Evolutionary conservation across 2,113 vertebrate genomes (phyloP), one percentile per base, ranked within the genome.

Genomic region (Toxotes jaculatrix): DNA sequence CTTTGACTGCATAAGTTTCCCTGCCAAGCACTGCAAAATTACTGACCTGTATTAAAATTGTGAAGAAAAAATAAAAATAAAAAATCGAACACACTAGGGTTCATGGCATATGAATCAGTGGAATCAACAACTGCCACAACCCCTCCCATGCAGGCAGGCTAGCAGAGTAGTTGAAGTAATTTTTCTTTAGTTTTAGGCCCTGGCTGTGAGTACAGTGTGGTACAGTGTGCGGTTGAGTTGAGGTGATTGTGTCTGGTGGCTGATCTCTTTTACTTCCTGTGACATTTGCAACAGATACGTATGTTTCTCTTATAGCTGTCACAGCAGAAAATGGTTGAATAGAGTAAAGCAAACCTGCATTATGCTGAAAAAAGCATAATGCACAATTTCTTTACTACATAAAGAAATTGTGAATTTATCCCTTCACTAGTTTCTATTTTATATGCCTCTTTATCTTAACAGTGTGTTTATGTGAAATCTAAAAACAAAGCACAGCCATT

Each of bases 211-310:
- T 53, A 45, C 61, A 61, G 55, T 23, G 9, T n/a, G 7, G 14
- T 0, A 42, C 60, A 79, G 80, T 53, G 47, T 72, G 57, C 57
- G 31, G 82, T 31, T 82, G 65, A 84, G 36, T 4, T 77, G 86
- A 90, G 82, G 75, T 87, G 87, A 88, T 73, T 65, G 59, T 74
- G 72, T 86, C 66, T 78, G 68, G 56, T 59, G 81, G 79, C 69
- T 78, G 80, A 82, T 80, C 55, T 80, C 38, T 74, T 53, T 64
- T 5, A 17, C 31, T 23, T 60, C 12, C 60, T 27, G 59, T 77
- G 62, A 87, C 72, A 1, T 83, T 84, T 74, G 75, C 49, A 78
- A 78, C 60, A 74, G 38, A 23, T 17, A 40, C 3, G 13, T 23
- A 11, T 45, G 43, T 49, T 59, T 63, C 64, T 79, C 70, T 63